Evolutionary conservation across 2,888 invertebrate genomes (phyloP).

Genomic region (Callyntrura sp.): DNA sequence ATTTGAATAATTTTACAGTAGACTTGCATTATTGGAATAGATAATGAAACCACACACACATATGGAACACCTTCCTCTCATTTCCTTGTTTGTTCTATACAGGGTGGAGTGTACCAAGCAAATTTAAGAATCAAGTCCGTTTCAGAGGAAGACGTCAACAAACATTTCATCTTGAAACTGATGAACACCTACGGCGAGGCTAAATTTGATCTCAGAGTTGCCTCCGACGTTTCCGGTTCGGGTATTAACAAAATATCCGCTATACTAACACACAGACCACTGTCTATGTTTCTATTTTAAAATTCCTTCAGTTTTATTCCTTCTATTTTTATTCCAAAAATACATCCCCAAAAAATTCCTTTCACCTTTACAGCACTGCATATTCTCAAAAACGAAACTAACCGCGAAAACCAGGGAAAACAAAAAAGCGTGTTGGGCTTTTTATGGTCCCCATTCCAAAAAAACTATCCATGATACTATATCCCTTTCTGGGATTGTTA

Average conservation of each 20-base stretch:
- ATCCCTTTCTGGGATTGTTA: constrained; percentile 26
- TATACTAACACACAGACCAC: constrained; percentile 73
- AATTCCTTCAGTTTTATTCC: constrained; percentile 2
- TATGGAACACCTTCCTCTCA: constrained; percentile 28
- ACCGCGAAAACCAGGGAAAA: not conserved
- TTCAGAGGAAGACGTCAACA: constrained; percentile 81
- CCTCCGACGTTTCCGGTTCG: constrained; percentile 79
- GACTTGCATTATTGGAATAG: constrained; percentile 46
- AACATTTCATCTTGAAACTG: constrained; percentile 76
- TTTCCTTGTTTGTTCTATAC: constrained; percentile 48
- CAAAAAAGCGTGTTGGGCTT: constrained; percentile 23
- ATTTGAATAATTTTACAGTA: constrained; percentile 63
- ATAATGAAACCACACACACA: not conserved
- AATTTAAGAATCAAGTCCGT: constrained; percentile 79
- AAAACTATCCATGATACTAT: constrained; percentile 6
- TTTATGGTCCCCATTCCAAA: constrained; percentile 34
- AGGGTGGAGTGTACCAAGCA: constrained; percentile 76
- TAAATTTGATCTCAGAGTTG: constrained; percentile 77
- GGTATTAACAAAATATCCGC: constrained; percentile 78
- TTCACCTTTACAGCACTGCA: constrained; percentile 7
- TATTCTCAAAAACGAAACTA: constrained; percentile 13
- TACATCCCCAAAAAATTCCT: constrained; percentile 30
- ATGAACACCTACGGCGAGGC: constrained; percentile 78
- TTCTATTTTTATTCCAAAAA: constrained; percentile 11
- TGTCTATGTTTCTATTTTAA: constrained; percentile 18